A percentile compares a stretch with the other conserved stretches of the same genome.
These are phyloP conservation scores for Brachionus asplanchnoidis DNA, from an alignment of 1,140 invertebrate species.

Conservation along the genomic window DNA sequence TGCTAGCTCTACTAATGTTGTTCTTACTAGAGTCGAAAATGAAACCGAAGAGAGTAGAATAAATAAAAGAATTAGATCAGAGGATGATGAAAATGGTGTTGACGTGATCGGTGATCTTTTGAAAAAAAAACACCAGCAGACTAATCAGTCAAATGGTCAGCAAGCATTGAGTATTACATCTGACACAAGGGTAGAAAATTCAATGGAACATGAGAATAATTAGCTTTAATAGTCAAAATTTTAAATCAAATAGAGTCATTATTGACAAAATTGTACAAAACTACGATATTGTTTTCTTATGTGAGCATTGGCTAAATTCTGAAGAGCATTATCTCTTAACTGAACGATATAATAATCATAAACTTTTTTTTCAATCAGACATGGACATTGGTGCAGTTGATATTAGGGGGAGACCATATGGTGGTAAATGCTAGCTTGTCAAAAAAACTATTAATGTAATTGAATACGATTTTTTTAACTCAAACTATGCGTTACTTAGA, in stretches of 20 bases:
- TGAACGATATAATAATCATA: conserved; percentile 21
- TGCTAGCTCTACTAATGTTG: not conserved
- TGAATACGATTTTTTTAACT: not conserved
- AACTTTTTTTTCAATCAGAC: conserved; percentile 22
- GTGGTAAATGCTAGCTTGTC: conserved; percentile 15
- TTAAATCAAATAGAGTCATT: not conserved
- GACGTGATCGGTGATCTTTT: not conserved
- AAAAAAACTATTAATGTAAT: not conserved
- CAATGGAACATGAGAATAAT: not conserved
- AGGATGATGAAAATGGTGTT: not conserved
- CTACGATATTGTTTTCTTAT: conserved; percentile 7
- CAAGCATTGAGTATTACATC: not conserved
- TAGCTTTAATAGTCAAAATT: conserved; percentile 8
- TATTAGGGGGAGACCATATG: not conserved
- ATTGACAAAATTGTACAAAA: conserved; percentile 22
- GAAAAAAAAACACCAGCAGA: not conserved
- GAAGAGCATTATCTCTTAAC: not conserved
- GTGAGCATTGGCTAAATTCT: conserved; percentile 30
- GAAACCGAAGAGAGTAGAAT: not conserved
- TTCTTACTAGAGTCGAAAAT: not conserved
- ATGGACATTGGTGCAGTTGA: not conserved
- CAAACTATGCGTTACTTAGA: not conserved
- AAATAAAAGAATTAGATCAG: not conserved
- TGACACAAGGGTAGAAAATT: not conserved
- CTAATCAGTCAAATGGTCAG: not conserved